A percentile compares a stretch with the other conserved stretches of the same genome.
phyloP scores from a whole-genome alignment of 2,797 vertebrate species.

The Lemur catta region DNA sequence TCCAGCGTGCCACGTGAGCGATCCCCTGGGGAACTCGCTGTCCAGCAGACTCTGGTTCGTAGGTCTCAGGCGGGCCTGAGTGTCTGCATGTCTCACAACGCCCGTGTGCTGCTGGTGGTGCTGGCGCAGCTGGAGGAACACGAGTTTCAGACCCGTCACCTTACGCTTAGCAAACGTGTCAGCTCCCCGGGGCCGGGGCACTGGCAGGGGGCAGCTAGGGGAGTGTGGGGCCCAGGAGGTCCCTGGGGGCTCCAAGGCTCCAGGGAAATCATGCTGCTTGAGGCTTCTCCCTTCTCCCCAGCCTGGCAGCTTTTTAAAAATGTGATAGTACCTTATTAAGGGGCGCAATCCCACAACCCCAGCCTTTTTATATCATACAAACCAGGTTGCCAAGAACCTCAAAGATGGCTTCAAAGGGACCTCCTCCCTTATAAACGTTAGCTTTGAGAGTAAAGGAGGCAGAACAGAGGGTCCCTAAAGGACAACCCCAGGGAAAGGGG shows the following conservation, averaged over 20 bases:
- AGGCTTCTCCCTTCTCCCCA: not conserved
- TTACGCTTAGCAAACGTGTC: not conserved
- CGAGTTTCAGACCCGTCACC: not conserved
- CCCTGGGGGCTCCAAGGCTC: not conserved
- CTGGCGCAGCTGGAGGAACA: not conserved
- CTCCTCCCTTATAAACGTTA: not conserved
- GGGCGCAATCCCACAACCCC: not conserved
- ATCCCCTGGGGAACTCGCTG: not conserved
- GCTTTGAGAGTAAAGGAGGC: not conserved
- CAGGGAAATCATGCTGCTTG: not conserved
- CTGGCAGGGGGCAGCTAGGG: not conserved
- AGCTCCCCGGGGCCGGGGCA: not conserved
- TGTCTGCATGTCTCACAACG: not conserved
- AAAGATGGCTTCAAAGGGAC: not conserved
- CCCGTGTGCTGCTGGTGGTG: accelerated
- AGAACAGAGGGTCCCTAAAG: not conserved
- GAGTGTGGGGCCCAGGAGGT: not conserved
- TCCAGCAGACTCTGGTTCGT: not conserved
- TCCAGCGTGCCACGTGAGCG: accelerated
- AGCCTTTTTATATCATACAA: not conserved
- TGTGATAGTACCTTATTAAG: not conserved
- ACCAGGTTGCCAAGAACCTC: not conserved
- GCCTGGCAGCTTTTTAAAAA: not conserved
- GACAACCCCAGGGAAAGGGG: too few relatives aligned
- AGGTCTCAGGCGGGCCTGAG: not conserved